Conservation (phyloP, 2,888 invertebrate genomes). For the Lasioglossum pauxillum region DNA sequence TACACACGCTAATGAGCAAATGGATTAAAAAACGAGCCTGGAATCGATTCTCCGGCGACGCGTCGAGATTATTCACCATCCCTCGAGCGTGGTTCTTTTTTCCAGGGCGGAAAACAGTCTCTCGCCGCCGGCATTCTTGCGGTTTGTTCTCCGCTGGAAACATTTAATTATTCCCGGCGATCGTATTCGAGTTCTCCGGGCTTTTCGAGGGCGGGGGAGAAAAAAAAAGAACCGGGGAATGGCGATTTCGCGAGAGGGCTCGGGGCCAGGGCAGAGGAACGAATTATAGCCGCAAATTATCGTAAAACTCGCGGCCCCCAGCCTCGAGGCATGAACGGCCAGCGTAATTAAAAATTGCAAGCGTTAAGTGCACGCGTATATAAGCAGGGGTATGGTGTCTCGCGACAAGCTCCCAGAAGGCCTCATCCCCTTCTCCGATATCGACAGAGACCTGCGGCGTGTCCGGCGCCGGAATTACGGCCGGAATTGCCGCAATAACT, state of each 20-base stretch:
- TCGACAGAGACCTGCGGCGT: slow-evolving; percentile 17
- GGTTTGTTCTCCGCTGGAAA: background rate
- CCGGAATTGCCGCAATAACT: slow-evolving; percentile 25
- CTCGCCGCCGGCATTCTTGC: slow-evolving; percentile 1
- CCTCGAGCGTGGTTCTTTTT: background rate
- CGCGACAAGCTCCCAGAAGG: slow-evolving; percentile 20
- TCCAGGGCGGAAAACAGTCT: background rate
- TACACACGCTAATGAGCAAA: background rate
- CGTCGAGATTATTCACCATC: background rate
- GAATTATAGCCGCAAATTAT: slow-evolving; percentile 51
- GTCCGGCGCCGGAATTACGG: slow-evolving; percentile 4
- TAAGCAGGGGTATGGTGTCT: slow-evolving; percentile 16
- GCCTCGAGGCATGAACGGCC: background rate
- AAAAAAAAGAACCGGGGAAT: background rate
- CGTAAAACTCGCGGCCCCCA: slow-evolving; percentile 43
- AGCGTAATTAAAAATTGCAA: slow-evolving; percentile 59
- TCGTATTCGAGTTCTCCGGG: background rate
- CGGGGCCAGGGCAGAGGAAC: background rate
- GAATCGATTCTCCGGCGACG: background rate
- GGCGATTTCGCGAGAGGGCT: slow-evolving; percentile 6
- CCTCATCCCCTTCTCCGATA: slow-evolving; percentile 27
- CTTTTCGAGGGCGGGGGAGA: background rate
- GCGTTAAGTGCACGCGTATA: slow-evolving; percentile 58
- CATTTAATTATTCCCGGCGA: slow-evolving; percentile 38
- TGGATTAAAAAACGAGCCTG: background rate